phyloP scores from a whole-genome alignment of 2,797 vertebrate genomes.

The Poecilia picta region DNA sequence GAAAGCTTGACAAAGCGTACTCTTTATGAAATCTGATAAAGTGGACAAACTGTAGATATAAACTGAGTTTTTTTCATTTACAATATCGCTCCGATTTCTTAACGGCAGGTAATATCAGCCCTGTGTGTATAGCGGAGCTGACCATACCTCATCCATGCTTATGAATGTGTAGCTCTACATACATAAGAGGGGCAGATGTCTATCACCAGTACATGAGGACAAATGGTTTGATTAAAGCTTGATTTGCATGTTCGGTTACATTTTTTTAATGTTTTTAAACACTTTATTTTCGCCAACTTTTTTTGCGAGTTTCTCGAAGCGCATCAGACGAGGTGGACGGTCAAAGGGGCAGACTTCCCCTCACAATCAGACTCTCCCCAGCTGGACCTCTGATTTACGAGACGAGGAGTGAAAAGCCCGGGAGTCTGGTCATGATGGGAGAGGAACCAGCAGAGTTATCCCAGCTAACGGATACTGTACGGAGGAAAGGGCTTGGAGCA shows the following conservation, averaged over 20 bases:
- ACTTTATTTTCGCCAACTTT: not conserved
- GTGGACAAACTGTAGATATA: slow-evolving; percentile 57
- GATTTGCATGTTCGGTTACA: slow-evolving; percentile 43
- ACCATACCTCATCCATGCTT: slow-evolving; percentile 64
- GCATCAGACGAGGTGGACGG: slow-evolving; percentile 43
- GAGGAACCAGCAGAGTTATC: slow-evolving; percentile 28
- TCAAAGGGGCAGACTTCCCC: slow-evolving; percentile 16
- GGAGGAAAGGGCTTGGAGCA: slow-evolving; percentile 43
- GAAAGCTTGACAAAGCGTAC: slow-evolving; percentile 53
- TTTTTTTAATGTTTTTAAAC: not conserved
- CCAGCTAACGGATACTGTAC: slow-evolving; percentile 45
- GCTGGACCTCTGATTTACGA: slow-evolving; percentile 43
- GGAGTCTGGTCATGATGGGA: slow-evolving; percentile 33
- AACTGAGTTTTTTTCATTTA: slow-evolving; percentile 50
- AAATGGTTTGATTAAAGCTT: slow-evolving; percentile 20
- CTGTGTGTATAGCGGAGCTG: slow-evolving; percentile 26
- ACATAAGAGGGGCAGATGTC: slow-evolving; percentile 26
- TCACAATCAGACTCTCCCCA: slow-evolving; percentile 32
- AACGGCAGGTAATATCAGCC: slow-evolving; percentile 25
- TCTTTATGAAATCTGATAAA: slow-evolving; percentile 48
- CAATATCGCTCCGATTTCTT: slow-evolving; percentile 40
- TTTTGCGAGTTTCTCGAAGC: slow-evolving; percentile 39
- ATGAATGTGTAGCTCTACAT: slow-evolving; percentile 58
- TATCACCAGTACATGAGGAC: slow-evolving; percentile 33
- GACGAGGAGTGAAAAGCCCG: slow-evolving; percentile 47